A percentile compares a stretch with the other conserved stretches of the same genome.
Evolutionary conservation across 2,113 vertebrate species (phyloP).

Genomic region (Aegotheles bennettii): DNA sequence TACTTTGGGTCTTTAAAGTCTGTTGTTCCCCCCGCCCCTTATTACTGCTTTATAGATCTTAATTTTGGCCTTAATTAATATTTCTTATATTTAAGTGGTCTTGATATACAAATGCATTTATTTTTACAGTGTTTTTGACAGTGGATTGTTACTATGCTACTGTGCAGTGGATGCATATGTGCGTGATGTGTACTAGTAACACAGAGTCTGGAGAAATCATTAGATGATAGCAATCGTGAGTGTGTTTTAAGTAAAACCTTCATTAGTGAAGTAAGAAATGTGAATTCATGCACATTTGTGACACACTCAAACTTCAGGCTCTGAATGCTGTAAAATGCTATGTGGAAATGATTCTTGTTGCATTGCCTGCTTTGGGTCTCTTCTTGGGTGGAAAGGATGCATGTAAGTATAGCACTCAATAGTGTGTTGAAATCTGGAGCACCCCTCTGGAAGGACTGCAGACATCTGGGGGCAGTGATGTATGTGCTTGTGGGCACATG

Average conservation of each 20-base stretch:
- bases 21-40: too few relatives aligned
- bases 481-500: background rate
- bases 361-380: background rate
- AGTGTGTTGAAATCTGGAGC: background rate
- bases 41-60: fast-evolving
- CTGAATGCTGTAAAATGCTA: background rate
- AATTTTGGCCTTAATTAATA: background rate
- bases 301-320: background rate
- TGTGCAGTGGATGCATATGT: background rate
- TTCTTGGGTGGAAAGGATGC: background rate
- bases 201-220: background rate
- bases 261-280: background rate
- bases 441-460: background rate
- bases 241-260: background rate
- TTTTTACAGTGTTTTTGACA: background rate
- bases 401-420: background rate
- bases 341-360: background rate
- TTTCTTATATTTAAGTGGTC: background rate
- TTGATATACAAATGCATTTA: background rate
- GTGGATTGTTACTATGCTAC: background rate
- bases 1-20: background rate
- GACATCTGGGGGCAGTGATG: background rate
- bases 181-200: background rate
- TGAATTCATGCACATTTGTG: background rate
- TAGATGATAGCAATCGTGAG: background rate